These are phyloP conservation scores for Spodoptera picta DNA, from an alignment of 2,888 invertebrate genomes.

Conservation along the genomic window DNA sequence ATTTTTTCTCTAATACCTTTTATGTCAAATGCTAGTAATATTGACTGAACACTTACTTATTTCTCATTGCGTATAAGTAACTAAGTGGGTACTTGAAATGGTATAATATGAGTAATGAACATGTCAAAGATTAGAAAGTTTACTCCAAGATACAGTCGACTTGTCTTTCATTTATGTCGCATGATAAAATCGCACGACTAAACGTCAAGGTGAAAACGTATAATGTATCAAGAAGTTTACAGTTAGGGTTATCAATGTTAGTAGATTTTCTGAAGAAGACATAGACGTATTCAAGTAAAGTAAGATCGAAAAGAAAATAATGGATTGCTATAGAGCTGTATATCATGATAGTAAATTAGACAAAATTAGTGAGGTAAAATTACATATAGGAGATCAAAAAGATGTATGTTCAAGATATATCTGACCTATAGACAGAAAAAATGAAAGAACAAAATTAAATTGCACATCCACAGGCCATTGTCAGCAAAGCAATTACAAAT, in stretches of 20 bases:
- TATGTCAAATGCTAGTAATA: constrained; percentile 12
- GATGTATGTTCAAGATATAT: not conserved
- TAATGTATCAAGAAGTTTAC: constrained; percentile 14
- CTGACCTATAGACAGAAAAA: too few relatives aligned
- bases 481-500: constrained; percentile 31
- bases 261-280: not conserved
- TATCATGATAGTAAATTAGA: too few relatives aligned
- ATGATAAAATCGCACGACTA: constrained; percentile 53
- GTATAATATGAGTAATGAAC: constrained; percentile 47
- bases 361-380: too few relatives aligned
- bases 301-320: too few relatives aligned
- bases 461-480: constrained; percentile 2
- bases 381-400: not conserved
- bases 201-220: constrained; percentile 40
- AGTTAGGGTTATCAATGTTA: constrained; percentile 23
- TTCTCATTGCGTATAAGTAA: constrained; percentile 31
- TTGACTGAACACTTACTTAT: constrained; percentile 34
- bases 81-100: constrained; percentile 24
- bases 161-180: constrained; percentile 48
- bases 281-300: too few relatives aligned
- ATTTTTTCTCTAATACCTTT: constrained; percentile 1
- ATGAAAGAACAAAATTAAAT: not conserved
- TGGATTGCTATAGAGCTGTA: too few relatives aligned
- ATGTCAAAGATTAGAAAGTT: constrained; percentile 52
- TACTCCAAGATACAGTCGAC: constrained; percentile 37